A percentile compares a stretch with the other conserved stretches of the same genome.
Conservation (phyloP, 2,113 vertebrate species). For the Chlorocebus sabaeus region DNA sequence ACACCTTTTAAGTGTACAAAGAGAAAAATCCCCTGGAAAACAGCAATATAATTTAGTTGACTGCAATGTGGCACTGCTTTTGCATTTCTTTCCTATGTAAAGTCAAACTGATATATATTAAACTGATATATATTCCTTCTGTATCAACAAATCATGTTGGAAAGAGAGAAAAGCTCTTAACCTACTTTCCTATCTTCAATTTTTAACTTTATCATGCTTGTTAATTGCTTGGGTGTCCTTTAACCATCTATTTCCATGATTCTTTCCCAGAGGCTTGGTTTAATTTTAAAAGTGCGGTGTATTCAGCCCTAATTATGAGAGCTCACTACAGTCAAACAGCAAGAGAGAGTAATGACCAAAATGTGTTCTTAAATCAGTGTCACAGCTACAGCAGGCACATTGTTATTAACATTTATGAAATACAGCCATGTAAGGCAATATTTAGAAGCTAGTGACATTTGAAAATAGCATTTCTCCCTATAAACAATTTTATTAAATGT, state of each 20-base stretch:
- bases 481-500: constrained; percentile 47
- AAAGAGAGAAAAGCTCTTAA: constrained; percentile 79
- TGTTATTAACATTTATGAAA: constrained; percentile 56
- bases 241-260: constrained; percentile 81
- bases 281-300: constrained; percentile 84
- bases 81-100: background rate
- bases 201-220: constrained; percentile 81
- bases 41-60: background rate
- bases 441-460: constrained; percentile 38
- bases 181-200: constrained; percentile 83
- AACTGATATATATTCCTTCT: constrained; percentile 56
- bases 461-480: background rate
- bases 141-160: constrained; percentile 66
- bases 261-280: constrained; percentile 85
- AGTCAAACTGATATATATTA: constrained; percentile 26
- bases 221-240: constrained; percentile 86
- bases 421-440: constrained; percentile 11
- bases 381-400: constrained; percentile 67
- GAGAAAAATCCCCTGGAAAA: background rate
- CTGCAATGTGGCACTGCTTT: background rate
- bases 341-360: constrained; percentile 80
- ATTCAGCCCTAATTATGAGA: constrained; percentile 84
- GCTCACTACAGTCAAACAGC: constrained; percentile 77
- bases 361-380: constrained; percentile 74
- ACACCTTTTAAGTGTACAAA: background rate